phyloP scores from a whole-genome alignment of 2,113 vertebrate genomes.

The Melanocharis versteri region DNA sequence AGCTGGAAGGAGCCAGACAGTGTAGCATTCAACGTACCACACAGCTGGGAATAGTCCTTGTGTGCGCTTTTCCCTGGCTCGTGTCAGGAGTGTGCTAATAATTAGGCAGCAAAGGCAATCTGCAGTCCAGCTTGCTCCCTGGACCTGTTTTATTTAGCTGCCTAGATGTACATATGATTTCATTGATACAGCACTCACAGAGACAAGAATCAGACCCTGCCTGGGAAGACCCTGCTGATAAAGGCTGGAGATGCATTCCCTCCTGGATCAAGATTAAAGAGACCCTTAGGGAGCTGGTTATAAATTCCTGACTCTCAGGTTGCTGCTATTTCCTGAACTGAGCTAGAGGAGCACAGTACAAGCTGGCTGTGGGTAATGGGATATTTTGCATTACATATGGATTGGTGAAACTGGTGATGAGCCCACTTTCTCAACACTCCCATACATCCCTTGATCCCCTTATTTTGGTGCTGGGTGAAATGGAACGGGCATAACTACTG shows the following conservation, averaged over 20 bases:
- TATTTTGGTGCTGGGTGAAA: background rate
- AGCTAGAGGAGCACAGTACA: background rate
- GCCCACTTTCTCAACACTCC: background rate
- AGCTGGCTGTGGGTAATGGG: background rate
- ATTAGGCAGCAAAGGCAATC: slow-evolving; percentile 37
- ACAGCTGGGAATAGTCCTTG: background rate
- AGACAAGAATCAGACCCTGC: slow-evolving; percentile 34
- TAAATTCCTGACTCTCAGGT: slow-evolving; percentile 53
- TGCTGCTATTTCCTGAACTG: slow-evolving; percentile 49
- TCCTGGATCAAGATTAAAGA: slow-evolving; percentile 65
- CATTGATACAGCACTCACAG: background rate
- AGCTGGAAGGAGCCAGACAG: background rate
- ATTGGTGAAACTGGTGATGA: background rate
- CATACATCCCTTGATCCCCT: background rate
- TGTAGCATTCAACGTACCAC: fast-evolving
- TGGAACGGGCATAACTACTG: background rate
- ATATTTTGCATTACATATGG: background rate
- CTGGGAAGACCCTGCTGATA: slow-evolving; percentile 48
- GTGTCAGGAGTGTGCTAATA: background rate
- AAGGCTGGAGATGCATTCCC: slow-evolving; percentile 21
- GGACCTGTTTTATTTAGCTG: background rate
- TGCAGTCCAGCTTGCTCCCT: slow-evolving; percentile 49
- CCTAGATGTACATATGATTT: slow-evolving; percentile 13
- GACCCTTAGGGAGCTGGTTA: slow-evolving; percentile 27
- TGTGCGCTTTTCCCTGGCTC: background rate